These are phyloP conservation scores for Branchipolynoe longqiensis DNA, from an alignment of 2,888 invertebrate genomes.

Conservation along the genomic window DNA sequence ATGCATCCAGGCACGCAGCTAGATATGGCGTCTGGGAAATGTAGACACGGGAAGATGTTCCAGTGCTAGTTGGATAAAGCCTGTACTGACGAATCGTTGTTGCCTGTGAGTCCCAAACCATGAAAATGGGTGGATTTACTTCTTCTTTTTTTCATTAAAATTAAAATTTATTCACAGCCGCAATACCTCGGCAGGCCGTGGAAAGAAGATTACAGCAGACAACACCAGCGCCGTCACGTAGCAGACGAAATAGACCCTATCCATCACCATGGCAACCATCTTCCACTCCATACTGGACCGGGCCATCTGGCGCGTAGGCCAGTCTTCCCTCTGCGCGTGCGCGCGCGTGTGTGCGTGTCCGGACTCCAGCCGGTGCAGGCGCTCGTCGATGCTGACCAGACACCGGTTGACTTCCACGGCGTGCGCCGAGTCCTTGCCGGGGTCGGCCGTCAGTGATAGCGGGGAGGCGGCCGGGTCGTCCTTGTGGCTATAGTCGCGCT, in stretches of 20 bases:
- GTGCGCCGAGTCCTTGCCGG: not conserved
- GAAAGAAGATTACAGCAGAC: conserved; percentile 36
- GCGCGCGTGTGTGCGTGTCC: not conserved
- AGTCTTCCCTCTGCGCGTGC: not conserved
- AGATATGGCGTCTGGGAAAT: too few species aligned
- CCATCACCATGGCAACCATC: conserved; percentile 46
- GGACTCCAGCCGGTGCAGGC: conserved; percentile 17
- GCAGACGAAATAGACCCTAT: conserved; percentile 27
- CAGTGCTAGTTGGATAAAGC: too few species aligned
- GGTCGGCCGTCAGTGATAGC: not conserved
- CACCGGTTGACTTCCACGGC: not conserved
- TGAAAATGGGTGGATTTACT: too few species aligned
- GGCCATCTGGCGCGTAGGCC: not conserved
- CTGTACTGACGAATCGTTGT: too few species aligned
- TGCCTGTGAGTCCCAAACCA: too few species aligned
- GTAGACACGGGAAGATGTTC: too few species aligned
- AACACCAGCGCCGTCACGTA: not conserved
- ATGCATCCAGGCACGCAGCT: too few species aligned
- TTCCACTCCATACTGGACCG: conserved; percentile 5
- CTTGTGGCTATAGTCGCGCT: not conserved
- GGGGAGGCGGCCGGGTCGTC: not conserved
- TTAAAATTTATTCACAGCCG: too few species aligned
- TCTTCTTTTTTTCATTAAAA: too few species aligned
- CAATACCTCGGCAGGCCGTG: conserved; percentile 27
- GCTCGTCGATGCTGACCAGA: conserved; percentile 34